Percentiles rank a stretch among this genome's conserved stretches.
phyloP scores from a whole-genome alignment of 2,113 vertebrate species.

The Crocuta crocuta region DNA sequence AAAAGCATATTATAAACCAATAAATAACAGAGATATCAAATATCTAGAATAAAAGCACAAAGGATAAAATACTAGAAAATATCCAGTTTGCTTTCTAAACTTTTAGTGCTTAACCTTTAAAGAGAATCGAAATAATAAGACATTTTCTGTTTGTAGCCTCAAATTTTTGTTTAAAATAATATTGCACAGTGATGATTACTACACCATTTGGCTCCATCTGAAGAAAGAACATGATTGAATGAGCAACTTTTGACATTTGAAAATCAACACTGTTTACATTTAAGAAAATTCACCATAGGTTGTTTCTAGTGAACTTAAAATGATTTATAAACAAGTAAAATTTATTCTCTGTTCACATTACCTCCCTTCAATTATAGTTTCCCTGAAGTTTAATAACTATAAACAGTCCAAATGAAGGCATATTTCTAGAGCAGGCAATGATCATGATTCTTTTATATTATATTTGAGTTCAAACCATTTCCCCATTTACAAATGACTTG shows the following conservation, averaged over 20 bases:
- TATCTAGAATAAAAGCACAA: not conserved
- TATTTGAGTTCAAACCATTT: conserved; percentile 27
- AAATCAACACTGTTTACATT: conserved; percentile 67
- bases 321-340: conserved; percentile 38
- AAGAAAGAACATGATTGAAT: not conserved
- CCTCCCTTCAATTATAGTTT: conserved; percentile 48
- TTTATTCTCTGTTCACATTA: conserved; percentile 31
- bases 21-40: not conserved
- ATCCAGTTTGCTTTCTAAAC: not conserved
- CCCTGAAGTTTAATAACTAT: conserved; percentile 32
- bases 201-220: not conserved
- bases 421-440: not conserved
- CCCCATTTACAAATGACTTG: not conserved
- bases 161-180: conserved; percentile 38
- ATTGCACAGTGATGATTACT: not conserved
- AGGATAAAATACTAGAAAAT: not conserved
- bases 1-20: not conserved
- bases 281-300: conserved; percentile 27
- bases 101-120: conserved; percentile 4
- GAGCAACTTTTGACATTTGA: conserved; percentile 52
- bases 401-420: conserved; percentile 65
- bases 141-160: not conserved
- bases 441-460: conserved; percentile 34
- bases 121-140: conserved; percentile 3
- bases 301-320: conserved; percentile 54